Evolutionary conservation across 92 coral and sea anemone genomes (phyloP), one percentile per base, ranked within the genome.

Genomic region (Parazoanthus swiftii): DNA sequence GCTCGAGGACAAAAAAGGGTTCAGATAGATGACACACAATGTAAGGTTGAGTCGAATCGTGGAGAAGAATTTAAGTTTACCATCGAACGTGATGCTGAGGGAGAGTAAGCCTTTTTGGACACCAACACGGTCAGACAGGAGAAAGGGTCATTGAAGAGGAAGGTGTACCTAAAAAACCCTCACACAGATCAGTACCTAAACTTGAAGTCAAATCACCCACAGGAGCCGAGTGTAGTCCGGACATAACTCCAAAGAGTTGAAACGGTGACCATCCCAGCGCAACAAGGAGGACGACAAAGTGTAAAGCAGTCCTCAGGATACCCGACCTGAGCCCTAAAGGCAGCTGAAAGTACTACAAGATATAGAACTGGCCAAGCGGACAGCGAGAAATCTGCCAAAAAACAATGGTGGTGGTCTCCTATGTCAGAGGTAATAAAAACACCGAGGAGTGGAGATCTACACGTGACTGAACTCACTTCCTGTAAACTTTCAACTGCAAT

Each of bases 361-460:
- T 23, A 68, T 54, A 48, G 42, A 39, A 39, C 42, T 4, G 42
- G 37, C 20, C 3, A 23, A 79, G 46, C 16, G 70, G 68, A 85
- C 25, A 66, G 74, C 9, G 58, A 85, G 20, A 29, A 43, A 85
- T 83, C 89, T 14, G 74, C 48, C 74, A 74, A 35, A 74, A 66
- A 86, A 74, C 83, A 33, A 74, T 83, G 23, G 26, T 44, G 42
- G 83, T 86, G 70, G 46, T 73, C 10, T 83, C 89, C 48, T 86
- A 86, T 74, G 89, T 74, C 82, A 3, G 89, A 86, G 72, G 83
- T 75, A 73, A 48, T 86, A 50, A 23, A 82, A 82, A 82, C 83
- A 46, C n/a, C 68, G 76, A 75, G 89, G 84, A 70, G 68, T 46
- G 0, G 75, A 26, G 14, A 29, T 0, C 33, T 29, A 39, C 42